Conservation (phyloP, 2,888 invertebrate species). For the Stenodema calcarata region DNA sequence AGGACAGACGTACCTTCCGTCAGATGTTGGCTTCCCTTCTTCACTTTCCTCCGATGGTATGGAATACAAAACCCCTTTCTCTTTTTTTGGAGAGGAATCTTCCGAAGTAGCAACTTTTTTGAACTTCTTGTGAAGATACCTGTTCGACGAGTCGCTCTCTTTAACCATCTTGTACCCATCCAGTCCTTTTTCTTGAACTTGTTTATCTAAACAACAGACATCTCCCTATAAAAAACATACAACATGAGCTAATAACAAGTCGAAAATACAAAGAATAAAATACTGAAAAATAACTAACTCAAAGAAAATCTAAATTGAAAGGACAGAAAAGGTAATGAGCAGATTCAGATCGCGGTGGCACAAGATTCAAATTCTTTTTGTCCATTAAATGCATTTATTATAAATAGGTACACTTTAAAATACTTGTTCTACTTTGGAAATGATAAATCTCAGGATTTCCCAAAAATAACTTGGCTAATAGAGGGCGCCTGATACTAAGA, state of each 20-base stretch:
- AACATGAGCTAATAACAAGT: background rate
- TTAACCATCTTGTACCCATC: conserved; percentile 47
- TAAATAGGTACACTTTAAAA: too few relatives aligned
- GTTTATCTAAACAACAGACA: conserved; percentile 50
- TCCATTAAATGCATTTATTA: too few relatives aligned
- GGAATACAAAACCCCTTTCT: conserved; percentile 20
- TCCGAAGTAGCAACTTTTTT: conserved; percentile 74
- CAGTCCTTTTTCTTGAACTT: conserved; percentile 46
- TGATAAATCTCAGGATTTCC: too few relatives aligned
- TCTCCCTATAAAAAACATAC: conserved; percentile 42
- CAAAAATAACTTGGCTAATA: too few relatives aligned
- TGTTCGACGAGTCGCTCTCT: conserved; percentile 60
- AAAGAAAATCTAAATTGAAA: background rate
- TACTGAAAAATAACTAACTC: background rate
- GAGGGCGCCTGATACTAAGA: too few relatives aligned
- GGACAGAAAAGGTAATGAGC: too few relatives aligned
- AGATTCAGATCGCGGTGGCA: too few relatives aligned
- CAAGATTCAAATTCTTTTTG: too few relatives aligned
- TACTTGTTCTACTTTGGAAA: too few relatives aligned
- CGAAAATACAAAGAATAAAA: background rate
- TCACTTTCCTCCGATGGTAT: conserved; percentile 49
- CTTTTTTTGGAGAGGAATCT: conserved; percentile 54
- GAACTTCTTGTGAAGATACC: conserved; percentile 91
- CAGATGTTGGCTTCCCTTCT: conserved; percentile 56
- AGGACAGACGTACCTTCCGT: conserved; percentile 81